Base-by-base conservation (phyloP, 2,113 vertebrate genomes). In the Pseudonaja textilis region DNA sequence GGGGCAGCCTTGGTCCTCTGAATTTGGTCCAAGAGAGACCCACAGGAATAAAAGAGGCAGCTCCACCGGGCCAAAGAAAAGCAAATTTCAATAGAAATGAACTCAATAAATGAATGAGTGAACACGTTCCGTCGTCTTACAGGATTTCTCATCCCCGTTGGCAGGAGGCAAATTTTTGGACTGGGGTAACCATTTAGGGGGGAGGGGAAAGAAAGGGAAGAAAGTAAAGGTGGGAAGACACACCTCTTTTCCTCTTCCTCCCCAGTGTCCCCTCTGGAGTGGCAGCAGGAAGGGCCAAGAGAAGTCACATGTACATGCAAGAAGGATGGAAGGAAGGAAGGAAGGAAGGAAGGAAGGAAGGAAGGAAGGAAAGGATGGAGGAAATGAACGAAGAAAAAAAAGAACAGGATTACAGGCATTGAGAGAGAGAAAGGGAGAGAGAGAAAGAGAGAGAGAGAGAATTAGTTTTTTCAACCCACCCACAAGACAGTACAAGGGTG, bases 241-340 rank as follows among this genome's bases (percentile, higher is more conserved):
- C 98, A 99, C 99, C 99, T 99, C 98, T 98, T 97, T 93, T 98
- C 98, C 98, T 99, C 98, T 98, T 99, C 98, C 98, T 98, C 98
- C 97, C 98, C 99, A 98, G 98, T 93, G 97, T 98, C 97, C 97
- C 98, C 98, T 98, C 99, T 99, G 98, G 98, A 97, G 98, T 96
- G 97, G 98, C 98, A 98, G 98, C 98, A 97, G 98, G 98, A 98
- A 98, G 98, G 96, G 98, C 98, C 97, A 97, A 98, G 96, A 98
- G 98, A 98, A 98, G 97, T 97, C 95, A 97, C n/a, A 97, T 1
- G 98, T 93, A 96, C 98, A 98, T 98, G 98, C 97, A 97, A 97
- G 97, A 96, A 93, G 95, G 94, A 93, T 96, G 94, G 96, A 95
- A 96, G 97, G 97, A 95, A 95, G 94, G 94, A 93, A 93, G 95